Evolutionary conservation across 2,888 invertebrate genomes (phyloP).

Genomic region (Lysandra coridon): DNA sequence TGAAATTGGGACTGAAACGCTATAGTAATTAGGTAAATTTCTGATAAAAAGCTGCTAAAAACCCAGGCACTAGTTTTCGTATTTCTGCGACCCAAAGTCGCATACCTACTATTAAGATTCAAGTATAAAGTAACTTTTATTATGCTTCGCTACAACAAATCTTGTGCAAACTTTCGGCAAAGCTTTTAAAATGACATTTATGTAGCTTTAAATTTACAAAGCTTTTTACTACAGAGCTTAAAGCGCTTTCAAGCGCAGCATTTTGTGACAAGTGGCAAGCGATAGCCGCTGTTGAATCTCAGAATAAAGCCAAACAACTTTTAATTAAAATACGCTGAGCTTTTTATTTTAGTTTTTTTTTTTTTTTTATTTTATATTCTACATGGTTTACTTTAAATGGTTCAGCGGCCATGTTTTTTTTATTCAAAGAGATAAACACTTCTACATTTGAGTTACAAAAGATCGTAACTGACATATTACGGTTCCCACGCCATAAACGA

Average conservation of each 20-base stretch:
- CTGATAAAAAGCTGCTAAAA: too few species aligned
- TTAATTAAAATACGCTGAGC: constrained; percentile 22
- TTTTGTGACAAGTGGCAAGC: constrained; percentile 27
- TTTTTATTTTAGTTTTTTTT: neutral
- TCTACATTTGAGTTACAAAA: too few species aligned
- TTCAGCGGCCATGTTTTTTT: neutral
- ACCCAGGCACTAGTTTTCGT: too few species aligned
- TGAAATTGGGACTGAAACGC: too few species aligned
- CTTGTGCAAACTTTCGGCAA: neutral
- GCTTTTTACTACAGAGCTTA: constrained; percentile 2
- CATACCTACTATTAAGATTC: too few species aligned
- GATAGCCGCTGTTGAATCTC: constrained; percentile 16
- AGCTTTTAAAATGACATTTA: constrained; percentile 1
- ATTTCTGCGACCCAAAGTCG: too few species aligned
- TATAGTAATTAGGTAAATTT: too few species aligned
- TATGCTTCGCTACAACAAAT: too few species aligned
- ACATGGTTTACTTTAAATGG: neutral
- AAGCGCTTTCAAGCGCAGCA: constrained; percentile 14
- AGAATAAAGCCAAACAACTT: constrained; percentile 21
- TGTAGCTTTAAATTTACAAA: neutral
- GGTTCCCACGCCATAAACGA: too few species aligned
- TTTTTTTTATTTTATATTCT: neutral
- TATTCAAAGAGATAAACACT: neutral
- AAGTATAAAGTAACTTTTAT: too few species aligned
- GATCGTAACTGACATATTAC: too few species aligned